Evolutionary conservation across 2,797 vertebrate genomes (phyloP).

Genomic region (Enteromius trimaculatus): DNA sequence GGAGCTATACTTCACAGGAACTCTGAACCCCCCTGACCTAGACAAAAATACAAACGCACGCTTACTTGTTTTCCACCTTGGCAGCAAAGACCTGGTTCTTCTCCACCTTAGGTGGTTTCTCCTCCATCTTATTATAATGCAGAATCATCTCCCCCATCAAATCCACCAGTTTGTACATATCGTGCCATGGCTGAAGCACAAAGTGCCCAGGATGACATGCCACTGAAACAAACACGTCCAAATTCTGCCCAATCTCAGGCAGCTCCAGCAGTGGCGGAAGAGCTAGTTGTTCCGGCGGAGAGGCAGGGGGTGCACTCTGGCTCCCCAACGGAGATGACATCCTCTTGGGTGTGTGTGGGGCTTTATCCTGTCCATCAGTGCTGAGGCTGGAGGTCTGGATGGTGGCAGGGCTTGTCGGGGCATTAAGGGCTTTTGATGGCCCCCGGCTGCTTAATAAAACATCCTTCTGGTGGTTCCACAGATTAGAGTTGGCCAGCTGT

Average conservation of each 20-base stretch:
- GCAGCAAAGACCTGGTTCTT: constrained; percentile 93
- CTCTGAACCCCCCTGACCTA: background rate
- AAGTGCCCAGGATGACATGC: constrained; percentile 98
- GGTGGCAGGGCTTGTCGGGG: constrained; percentile 10
- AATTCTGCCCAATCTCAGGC: constrained; percentile 84
- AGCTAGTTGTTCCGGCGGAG: constrained; percentile 64
- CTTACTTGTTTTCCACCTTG: constrained; percentile 93
- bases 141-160: constrained; percentile 97
- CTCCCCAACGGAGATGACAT: constrained; percentile 43
- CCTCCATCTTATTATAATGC: constrained; percentile 88
- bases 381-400: constrained; percentile 28
- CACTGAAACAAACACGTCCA: constrained; percentile 93
- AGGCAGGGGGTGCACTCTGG: constrained; percentile 53
- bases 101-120: constrained; percentile 77
- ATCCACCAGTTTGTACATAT: constrained; percentile 91
- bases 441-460: constrained; percentile 82
- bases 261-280: constrained; percentile 85
- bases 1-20: background rate
- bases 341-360: constrained; percentile 40
- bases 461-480: constrained; percentile 92
- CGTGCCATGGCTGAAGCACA: constrained; percentile 94
- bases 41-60: constrained; percentile 12
- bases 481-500: constrained; percentile 86
- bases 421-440: constrained; percentile 57
- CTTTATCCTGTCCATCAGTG: constrained; percentile 63